A percentile compares a stretch with the other conserved stretches of the same genome.
Conservation (phyloP, 2,797 vertebrate genomes). For the Salarias fasciatus region DNA sequence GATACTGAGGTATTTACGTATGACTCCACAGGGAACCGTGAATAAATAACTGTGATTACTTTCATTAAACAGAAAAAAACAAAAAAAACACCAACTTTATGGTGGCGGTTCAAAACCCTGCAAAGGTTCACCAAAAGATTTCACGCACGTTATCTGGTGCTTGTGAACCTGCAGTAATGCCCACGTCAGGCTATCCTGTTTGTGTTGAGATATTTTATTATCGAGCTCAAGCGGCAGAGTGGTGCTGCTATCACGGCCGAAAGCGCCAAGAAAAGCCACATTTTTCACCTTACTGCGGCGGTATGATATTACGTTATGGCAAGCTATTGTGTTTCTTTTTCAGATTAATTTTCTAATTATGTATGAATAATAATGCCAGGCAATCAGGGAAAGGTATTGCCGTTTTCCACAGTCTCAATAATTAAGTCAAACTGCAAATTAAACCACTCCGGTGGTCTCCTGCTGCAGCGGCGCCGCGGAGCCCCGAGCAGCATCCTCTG, state of each 20-base stretch:
- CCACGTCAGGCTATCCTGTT: neutral
- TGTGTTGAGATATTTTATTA: neutral
- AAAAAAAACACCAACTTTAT: too few species aligned
- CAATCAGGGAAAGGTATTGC: conserved; percentile 48
- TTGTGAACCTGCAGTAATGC: too few species aligned
- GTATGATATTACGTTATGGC: conserved; percentile 29
- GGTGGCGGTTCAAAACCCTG: too few species aligned
- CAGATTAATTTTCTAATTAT: conserved; percentile 52
- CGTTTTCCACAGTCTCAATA: conserved; percentile 60
- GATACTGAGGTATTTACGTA: too few species aligned
- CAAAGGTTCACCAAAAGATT: too few species aligned
- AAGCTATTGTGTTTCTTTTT: conserved; percentile 33
- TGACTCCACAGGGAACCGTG: too few species aligned
- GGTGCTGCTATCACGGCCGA: neutral
- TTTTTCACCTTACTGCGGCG: conserved; percentile 5
- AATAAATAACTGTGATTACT: too few species aligned
- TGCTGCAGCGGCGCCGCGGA: conserved; percentile 56
- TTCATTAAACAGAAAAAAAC: too few species aligned
- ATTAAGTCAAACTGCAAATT: conserved; percentile 71
- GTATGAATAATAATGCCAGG: conserved; percentile 52
- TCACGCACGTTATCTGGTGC: too few species aligned
- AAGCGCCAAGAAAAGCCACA: neutral
- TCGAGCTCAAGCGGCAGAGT: conserved; percentile 5
- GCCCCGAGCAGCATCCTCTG: conserved; percentile 46
- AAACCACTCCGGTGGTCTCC: conserved; percentile 62